Conservation (phyloP, 2,113 vertebrate species). For the Lagenorhynchus albirostris region DNA sequence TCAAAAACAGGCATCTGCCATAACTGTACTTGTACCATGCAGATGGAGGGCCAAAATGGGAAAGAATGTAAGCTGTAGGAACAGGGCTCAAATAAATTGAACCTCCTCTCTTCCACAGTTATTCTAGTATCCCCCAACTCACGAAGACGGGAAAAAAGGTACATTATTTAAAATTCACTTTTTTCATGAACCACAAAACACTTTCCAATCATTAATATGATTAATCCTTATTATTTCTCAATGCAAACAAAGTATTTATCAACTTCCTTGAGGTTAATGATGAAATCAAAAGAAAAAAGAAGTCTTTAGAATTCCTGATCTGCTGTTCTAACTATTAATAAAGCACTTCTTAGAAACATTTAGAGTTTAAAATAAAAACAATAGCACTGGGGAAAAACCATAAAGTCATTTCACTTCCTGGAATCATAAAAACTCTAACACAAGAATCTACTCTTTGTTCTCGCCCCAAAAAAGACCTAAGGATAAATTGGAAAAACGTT, state of each 20-base stretch:
- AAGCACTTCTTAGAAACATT: neutral
- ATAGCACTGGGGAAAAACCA: neutral
- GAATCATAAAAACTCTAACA: conserved; percentile 1
- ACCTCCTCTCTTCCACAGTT: neutral
- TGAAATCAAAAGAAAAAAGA: conserved; percentile 24
- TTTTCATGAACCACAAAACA: neutral
- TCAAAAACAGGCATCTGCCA: neutral
- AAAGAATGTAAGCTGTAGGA: neutral
- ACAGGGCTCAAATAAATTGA: neutral
- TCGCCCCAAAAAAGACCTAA: neutral
- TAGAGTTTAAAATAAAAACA: neutral
- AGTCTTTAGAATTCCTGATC: neutral
- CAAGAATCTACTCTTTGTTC: neutral
- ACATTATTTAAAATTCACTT: neutral
- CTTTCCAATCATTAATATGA: neutral
- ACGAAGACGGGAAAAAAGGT: neutral
- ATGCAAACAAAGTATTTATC: neutral
- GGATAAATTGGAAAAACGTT: neutral
- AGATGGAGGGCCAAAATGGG: neutral
- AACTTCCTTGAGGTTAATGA: conserved; percentile 26
- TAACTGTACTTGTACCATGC: neutral
- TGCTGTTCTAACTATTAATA: neutral
- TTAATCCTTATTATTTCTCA: conserved; percentile 18
- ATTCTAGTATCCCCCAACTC: neutral
- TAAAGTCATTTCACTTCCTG: neutral